These are phyloP conservation scores for Perca fluviatilis DNA, from an alignment of 2,113 vertebrate genomes.

Conservation along the genomic window DNA sequence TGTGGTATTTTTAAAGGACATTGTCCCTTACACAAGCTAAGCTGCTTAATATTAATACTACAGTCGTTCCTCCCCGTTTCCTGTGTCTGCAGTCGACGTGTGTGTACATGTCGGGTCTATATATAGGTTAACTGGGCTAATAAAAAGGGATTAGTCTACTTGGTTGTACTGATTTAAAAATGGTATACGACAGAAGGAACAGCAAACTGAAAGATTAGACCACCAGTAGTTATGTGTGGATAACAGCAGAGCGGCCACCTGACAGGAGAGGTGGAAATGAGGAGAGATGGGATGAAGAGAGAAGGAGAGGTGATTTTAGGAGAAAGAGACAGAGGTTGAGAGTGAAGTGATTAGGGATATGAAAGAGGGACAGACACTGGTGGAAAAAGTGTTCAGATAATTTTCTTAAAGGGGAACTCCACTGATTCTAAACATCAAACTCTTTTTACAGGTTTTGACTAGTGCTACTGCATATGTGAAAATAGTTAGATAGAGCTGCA, in stretches of 20 bases:
- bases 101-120: constrained; percentile 45
- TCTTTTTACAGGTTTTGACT: not conserved
- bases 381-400: not conserved
- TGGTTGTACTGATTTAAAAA: constrained; percentile 45
- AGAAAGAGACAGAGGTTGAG: not conserved
- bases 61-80: constrained; percentile 50
- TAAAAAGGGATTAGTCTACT: constrained; percentile 66
- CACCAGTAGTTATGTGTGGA: constrained; percentile 31
- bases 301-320: constrained; percentile 10
- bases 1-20: constrained; percentile 70
- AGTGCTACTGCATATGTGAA: not conserved
- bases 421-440: not conserved
- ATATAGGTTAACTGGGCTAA: constrained; percentile 74
- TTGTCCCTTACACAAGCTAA: constrained; percentile 69
- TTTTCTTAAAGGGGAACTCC: not conserved
- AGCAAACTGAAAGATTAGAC: constrained; percentile 42
- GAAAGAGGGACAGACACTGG: no score
- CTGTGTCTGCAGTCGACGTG: constrained; percentile 42
- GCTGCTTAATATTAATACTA: constrained; percentile 77
- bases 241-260: constrained; percentile 55
- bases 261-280: constrained; percentile 28
- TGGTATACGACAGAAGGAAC: constrained; percentile 39
- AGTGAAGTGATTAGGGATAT: not conserved
- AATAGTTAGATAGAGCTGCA: not conserved
- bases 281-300: not conserved